Evolutionary conservation across 2,797 vertebrate genomes (phyloP), one percentile per base, ranked within the genome.

Genomic region (Cichlasoma orientale): DNA sequence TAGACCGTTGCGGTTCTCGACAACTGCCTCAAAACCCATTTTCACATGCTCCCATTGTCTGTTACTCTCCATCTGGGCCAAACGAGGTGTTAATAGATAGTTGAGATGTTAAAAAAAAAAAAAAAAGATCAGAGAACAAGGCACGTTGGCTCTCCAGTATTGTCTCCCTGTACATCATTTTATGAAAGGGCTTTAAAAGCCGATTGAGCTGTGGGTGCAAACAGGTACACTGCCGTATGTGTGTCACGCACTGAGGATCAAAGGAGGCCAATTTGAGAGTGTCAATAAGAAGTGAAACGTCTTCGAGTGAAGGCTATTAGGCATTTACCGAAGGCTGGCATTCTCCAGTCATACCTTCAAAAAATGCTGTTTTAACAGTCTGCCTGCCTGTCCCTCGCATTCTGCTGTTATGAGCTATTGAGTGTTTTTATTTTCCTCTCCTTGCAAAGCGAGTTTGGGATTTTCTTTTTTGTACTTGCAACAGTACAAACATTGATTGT

Each of bases 401-500:
- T 85, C 73, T 69, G 80, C 90, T 63, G 88, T 92, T 85, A 88
- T 86, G 85, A 91, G 86, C 82, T 86, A 90, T 89, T 86, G 90
- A 90, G 83, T 70, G 68, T 89, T 94, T 92, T 86, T 78, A 78
- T 82, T 72, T 78, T 81, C 68, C 83, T 88, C 56, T 80, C 56
- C 81, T 83, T 69, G 80, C 92, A 80, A 74, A 82, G 84, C n/a
- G 66, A 86, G 86, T 86, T 85, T 47, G 79, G 73, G 86, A 84
- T 93, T 92, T 90, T 87, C 56, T 82, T 83, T 82, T 89, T 91
- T 88, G 86, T 91, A 50, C 80, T 86, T 80, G 86, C 89, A 88
- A 89, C 85, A 87, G 87, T 82, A 88, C 82, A 92, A 92, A 93
- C 93, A 95, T 94, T 90, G 93, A 94, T 95, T 94, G 92, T 90